Conservation (phyloP, 92 coral and sea anemone genomes). For the Palythoa heliodiscus region DNA sequence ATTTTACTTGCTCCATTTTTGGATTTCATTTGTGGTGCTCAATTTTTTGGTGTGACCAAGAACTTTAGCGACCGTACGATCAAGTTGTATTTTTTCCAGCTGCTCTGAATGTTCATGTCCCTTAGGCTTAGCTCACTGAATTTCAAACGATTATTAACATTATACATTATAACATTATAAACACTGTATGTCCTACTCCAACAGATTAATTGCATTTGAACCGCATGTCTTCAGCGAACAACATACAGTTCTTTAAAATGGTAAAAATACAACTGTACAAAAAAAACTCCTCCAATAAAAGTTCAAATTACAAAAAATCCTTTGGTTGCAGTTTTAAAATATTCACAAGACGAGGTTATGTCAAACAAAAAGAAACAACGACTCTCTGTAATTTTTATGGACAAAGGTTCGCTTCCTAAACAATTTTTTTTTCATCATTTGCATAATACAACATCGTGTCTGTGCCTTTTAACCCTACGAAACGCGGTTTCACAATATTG, state of each 20-base stretch:
- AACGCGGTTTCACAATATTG: neutral
- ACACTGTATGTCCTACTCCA: neutral
- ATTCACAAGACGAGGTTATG: conserved; percentile 8
- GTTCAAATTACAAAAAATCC: neutral
- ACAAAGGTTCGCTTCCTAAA: conserved; percentile 2
- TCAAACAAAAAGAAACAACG: conserved; percentile 20
- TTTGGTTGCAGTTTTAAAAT: neutral
- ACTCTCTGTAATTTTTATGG: neutral
- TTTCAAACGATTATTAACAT: neutral
- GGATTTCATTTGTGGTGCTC: neutral
- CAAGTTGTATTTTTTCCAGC: neutral
- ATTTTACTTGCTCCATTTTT: neutral
- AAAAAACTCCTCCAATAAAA: neutral
- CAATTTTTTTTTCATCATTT: neutral
- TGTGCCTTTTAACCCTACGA: neutral
- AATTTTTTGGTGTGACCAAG: neutral
- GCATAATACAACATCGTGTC: conserved; percentile 21
- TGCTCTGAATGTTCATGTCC: neutral
- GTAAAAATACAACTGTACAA: neutral
- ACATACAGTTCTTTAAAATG: conserved; percentile 7
- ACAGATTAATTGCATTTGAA: conserved; percentile 3
- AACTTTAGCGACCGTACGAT: neutral
- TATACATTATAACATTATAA: neutral
- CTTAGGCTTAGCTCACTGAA: neutral
- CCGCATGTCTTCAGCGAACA: conserved; percentile 4